Conservation (phyloP, 2,888 invertebrate species). For the Palloptera scutellata region DNA sequence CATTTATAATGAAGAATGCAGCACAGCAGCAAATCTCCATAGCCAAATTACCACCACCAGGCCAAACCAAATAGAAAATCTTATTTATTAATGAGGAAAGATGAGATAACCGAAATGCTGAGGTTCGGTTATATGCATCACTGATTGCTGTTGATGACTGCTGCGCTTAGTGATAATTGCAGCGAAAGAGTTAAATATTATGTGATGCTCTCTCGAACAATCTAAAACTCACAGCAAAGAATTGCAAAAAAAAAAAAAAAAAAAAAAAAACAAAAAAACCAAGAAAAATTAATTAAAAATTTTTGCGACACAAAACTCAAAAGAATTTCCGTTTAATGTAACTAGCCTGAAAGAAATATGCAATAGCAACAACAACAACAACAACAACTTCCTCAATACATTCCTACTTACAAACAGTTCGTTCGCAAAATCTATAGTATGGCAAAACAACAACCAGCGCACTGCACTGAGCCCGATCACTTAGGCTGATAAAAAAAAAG, state of each 20-base stretch:
- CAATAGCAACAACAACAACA: slow-evolving; percentile 9
- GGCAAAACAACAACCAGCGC: slow-evolving; percentile 4
- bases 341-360: slow-evolving; percentile 7
- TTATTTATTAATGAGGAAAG: too few relatives aligned
- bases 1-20: too few relatives aligned
- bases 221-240: neutral
- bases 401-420: neutral
- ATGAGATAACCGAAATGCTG: too few relatives aligned
- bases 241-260: neutral
- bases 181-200: too few relatives aligned
- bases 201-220: too few relatives aligned
- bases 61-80: too few relatives aligned
- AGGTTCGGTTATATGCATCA: too few relatives aligned
- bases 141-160: too few relatives aligned
- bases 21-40: too few relatives aligned
- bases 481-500: slow-evolving; percentile 30
- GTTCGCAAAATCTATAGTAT: neutral
- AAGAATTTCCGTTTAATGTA: slow-evolving; percentile 15
- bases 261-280: neutral
- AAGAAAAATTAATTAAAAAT: neutral
- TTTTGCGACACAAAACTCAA: neutral
- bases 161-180: too few relatives aligned
- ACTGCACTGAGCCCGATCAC: slow-evolving; percentile 29
- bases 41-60: too few relatives aligned
- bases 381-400: slow-evolving; percentile 8